Evolutionary conservation across 2,113 vertebrate genomes (phyloP), one percentile per base, ranked within the genome.

Genomic region (Carollia perspicillata): DNA sequence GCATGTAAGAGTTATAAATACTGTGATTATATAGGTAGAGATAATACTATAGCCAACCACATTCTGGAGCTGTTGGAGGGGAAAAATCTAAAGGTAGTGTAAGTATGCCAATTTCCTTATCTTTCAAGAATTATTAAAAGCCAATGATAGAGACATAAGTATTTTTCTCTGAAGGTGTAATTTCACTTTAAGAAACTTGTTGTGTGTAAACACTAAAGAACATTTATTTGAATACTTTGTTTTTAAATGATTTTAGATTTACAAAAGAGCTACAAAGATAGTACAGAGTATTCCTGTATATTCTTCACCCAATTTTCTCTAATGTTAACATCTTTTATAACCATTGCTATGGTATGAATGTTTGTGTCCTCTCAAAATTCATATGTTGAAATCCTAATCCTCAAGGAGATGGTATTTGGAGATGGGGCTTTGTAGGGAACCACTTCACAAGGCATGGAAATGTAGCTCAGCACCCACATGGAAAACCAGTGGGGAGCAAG

Each of bases 181-280:
- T 8, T 90, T 95, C 77, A 53, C 71, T 74, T 93, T 80, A 75
- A 89, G 78, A 65, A 84, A 92, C 9, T 84, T 90, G 58, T 90
- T 92, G 68, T 65, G 5, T 83, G 9, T 90, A 79, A 53, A 93
- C 44, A 93, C 42, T 79, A 84, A 88, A 91, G 60, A 91, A 69
- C 35, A 78, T 84, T 84, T 96, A 86, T 71, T 77, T 87, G 51
- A 90, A 71, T 12, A 58, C 72, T 86, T 83, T 35, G 49, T 65
- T 92, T 79, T 83, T 49, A 77, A 87, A 37, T 55, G 63, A 87
- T 72, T 96, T 91, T 84, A 91, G 63, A 72, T 95, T 95, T 95
- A 78, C 30, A 35, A 53, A 90, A 78, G 53, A 91, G 63, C 37
- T 89, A 22, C 30, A 78, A 92, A 89, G 84, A 55, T 53, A 84